phyloP scores from a whole-genome alignment of 2,888 invertebrate genomes.

The Fissipunctia ypsillon region DNA sequence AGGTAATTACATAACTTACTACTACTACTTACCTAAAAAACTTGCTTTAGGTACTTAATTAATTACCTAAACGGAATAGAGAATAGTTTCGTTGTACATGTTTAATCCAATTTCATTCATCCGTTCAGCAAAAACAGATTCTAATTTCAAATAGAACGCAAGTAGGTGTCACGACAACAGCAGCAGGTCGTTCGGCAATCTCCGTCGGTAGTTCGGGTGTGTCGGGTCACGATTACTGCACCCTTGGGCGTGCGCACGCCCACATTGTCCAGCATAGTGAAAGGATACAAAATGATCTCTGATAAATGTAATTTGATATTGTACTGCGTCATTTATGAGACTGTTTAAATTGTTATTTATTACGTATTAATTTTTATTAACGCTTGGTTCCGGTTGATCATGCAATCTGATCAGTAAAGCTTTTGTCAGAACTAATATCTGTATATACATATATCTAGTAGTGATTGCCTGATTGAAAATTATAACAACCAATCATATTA shows the following conservation, averaged over 20 bases:
- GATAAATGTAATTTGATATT: conserved; percentile 71
- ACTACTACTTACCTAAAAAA: too few species aligned
- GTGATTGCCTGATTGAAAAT: neutral
- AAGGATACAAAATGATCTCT: conserved; percentile 80
- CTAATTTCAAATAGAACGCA: conserved; percentile 47
- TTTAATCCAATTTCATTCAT: neutral
- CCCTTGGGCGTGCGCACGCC: conserved; percentile 76
- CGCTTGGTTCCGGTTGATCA: neutral
- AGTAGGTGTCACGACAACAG: conserved; percentile 51
- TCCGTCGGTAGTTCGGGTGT: conserved; percentile 81
- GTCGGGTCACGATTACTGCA: conserved; percentile 81
- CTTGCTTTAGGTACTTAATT: too few species aligned
- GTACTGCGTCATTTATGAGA: conserved; percentile 44
- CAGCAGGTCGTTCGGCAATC: conserved; percentile 66
- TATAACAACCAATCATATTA: neutral
- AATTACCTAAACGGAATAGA: too few species aligned
- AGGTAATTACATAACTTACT: too few species aligned
- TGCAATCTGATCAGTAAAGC: neutral
- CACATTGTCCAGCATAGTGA: conserved; percentile 74
- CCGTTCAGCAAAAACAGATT: conserved; percentile 21
- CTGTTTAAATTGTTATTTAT: conserved; percentile 39
- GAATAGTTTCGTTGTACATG: neutral
- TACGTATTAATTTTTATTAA: conserved; percentile 8
- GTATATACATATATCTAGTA: too few species aligned
- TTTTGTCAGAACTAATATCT: neutral